Percentiles rank a stretch among this genome's conserved stretches.
phyloP scores from a whole-genome alignment of 2,113 vertebrate genomes.

The Cranoglanis bouderius region DNA sequence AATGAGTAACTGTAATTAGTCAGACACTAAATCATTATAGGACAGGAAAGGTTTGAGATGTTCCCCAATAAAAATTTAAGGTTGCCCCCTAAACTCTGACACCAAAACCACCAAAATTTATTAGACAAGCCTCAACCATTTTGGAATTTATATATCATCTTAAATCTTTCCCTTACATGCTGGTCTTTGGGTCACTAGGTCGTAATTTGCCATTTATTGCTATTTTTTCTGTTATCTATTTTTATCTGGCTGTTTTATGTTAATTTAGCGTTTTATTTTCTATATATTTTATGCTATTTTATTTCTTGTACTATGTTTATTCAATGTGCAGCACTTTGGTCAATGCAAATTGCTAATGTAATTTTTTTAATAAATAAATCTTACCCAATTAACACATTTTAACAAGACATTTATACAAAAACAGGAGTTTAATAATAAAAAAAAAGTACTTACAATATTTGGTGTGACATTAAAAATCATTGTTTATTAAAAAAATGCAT shows the following conservation, averaged over 20 bases:
- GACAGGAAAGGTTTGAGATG: background rate
- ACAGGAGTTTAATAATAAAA: too few species aligned
- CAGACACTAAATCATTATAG: background rate
- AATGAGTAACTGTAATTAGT: background rate
- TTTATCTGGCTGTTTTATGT: background rate
- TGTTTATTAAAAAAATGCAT: conserved; percentile 23
- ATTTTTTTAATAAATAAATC: background rate
- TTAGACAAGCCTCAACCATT: background rate
- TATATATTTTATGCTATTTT: background rate
- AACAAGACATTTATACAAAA: background rate
- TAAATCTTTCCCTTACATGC: background rate
- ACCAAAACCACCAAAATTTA: background rate
- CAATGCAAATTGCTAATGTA: background rate
- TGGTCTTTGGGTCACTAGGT: background rate
- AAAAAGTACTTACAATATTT: background rate
- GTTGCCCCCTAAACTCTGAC: background rate
- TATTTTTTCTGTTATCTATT: background rate
- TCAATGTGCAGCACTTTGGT: background rate
- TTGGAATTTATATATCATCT: background rate
- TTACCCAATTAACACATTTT: background rate
- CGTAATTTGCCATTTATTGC: background rate
- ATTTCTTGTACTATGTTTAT: background rate
- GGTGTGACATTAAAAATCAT: conserved; percentile 46
- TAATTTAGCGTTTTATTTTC: background rate
- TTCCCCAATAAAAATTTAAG: background rate